Percentiles rank a stretch among this genome's conserved stretches.
phyloP scores from a whole-genome alignment of 2,888 invertebrate genomes.

The Hemistola chrysoprasaria region DNA sequence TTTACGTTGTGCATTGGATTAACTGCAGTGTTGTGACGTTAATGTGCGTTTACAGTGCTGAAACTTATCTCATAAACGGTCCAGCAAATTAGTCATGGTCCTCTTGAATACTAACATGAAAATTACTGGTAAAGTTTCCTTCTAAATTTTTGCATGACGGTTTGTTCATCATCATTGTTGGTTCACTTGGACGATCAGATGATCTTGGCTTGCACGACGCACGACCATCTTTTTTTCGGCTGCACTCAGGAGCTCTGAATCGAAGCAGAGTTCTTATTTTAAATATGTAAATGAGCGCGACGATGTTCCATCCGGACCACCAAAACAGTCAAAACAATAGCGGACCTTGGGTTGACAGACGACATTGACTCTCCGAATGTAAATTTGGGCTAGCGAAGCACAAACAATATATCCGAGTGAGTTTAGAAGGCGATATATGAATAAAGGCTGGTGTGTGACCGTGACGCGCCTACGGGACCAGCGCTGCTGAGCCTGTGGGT shows the following conservation, averaged over 20 bases:
- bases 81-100: conserved; percentile 70
- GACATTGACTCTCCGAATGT: conserved; percentile 77
- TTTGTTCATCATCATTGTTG: conserved; percentile 52
- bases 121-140: conserved; percentile 75
- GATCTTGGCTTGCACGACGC: conserved; percentile 77
- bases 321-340: conserved; percentile 75
- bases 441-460: conserved; percentile 76
- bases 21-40: conserved; percentile 74
- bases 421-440: conserved; percentile 70
- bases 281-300: conserved; percentile 64
- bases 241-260: conserved; percentile 43
- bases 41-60: conserved; percentile 58
- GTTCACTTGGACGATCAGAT: conserved; percentile 64
- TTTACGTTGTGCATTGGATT: conserved; percentile 59
- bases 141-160: conserved; percentile 65
- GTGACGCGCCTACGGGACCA: conserved; percentile 80
- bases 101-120: conserved; percentile 80
- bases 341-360: conserved; percentile 67
- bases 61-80: conserved; percentile 36
- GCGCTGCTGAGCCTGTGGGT: conserved; percentile 60
- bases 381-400: conserved; percentile 68
- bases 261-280: conserved; percentile 41
- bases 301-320: conserved; percentile 67
- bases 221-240: conserved; percentile 49
- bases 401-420: conserved; percentile 74